Evolutionary conservation across 1,140 invertebrate genomes (phyloP).

Genomic region (Zaprionus africanus): DNA sequence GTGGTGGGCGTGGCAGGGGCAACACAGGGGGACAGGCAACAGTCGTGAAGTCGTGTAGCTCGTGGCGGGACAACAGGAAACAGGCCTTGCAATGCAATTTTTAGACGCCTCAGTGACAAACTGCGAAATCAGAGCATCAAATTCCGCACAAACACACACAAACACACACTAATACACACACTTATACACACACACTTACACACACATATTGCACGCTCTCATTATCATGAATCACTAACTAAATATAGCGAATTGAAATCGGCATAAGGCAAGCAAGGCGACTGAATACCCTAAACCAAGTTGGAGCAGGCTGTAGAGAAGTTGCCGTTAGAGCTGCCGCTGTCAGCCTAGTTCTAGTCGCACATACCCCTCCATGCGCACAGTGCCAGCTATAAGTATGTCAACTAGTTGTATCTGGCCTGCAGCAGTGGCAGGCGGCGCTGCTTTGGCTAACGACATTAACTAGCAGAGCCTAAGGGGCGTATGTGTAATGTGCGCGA

Average conservation of each 20-base stretch:
- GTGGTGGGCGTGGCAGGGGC: neutral
- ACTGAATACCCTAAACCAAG: neutral
- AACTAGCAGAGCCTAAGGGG: slow-evolving; percentile 60
- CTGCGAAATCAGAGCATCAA: slow-evolving; percentile 58
- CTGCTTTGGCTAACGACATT: slow-evolving; percentile 58
- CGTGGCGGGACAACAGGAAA: slow-evolving; percentile 12
- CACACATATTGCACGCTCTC: slow-evolving; percentile 11
- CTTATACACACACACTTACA: slow-evolving; percentile 17
- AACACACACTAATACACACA: slow-evolving; percentile 22
- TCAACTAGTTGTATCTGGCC: slow-evolving; percentile 78
- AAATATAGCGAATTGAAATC: slow-evolving; percentile 45
- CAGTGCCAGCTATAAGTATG: slow-evolving; percentile 41
- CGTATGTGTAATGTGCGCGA: slow-evolving; percentile 56
- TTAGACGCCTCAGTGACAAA: slow-evolving; percentile 44
- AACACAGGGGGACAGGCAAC: neutral
- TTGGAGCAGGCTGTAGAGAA: neutral
- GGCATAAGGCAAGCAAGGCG: neutral
- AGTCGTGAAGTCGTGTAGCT: slow-evolving; percentile 4
- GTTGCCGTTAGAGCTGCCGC: neutral
- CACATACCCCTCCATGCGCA: neutral
- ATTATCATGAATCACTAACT: slow-evolving; percentile 72
- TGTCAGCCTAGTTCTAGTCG: neutral
- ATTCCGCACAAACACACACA: slow-evolving; percentile 22
- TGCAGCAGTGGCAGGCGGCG: slow-evolving; percentile 29
- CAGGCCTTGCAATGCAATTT: slow-evolving; percentile 64